Evolutionary conservation across 2,888 invertebrate species (phyloP), one percentile per base, ranked within the genome.

Genomic region (Lasioglossum calceatum): DNA sequence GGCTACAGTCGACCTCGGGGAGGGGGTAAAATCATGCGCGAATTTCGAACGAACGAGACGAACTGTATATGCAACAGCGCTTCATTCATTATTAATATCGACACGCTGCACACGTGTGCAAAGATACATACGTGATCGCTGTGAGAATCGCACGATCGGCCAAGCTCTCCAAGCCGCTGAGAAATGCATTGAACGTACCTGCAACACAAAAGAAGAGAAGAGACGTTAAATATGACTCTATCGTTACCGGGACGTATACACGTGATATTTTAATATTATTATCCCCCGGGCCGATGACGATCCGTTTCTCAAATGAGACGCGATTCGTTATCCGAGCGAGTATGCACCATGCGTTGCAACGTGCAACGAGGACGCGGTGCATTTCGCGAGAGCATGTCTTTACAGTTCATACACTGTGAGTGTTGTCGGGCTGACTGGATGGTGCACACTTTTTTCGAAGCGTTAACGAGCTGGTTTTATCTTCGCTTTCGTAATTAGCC

Each of bases 81-180:
- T 86, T 91, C 90, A 88, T 89, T 92, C 92, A 90, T 91, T 91
- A 92, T 91, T 90, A 91, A 91, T 91, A 91, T 87, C 87, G 85
- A 87, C 88, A 85, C 87, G 84, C 64, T 77, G 84, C 79, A 89
- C 83, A 89, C 82, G 87, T 84, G 87, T 84, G 89, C 79, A 86
- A 87, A 88, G 85, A 89, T 91, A 91, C 91, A 87, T 92, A 91
- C 92, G 89, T 92, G 91, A 92, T 87, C 88, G 84, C 84, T 54
- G 86, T 90, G 83, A 84, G 87, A 91, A 92, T 91, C 77, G 77
- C 84, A 79, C 71, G 72, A 73, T 77, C 86, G 87, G 77, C 12
- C 71, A 32, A 42, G 42, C 42, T 54, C 64, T 84, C 47, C 42
- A 79, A 81, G 71, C 44, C 74, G 81, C 32, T 74, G 85, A 79